Conservation (phyloP, 2,797 vertebrate species). For the Epinephelus awoara region DNA sequence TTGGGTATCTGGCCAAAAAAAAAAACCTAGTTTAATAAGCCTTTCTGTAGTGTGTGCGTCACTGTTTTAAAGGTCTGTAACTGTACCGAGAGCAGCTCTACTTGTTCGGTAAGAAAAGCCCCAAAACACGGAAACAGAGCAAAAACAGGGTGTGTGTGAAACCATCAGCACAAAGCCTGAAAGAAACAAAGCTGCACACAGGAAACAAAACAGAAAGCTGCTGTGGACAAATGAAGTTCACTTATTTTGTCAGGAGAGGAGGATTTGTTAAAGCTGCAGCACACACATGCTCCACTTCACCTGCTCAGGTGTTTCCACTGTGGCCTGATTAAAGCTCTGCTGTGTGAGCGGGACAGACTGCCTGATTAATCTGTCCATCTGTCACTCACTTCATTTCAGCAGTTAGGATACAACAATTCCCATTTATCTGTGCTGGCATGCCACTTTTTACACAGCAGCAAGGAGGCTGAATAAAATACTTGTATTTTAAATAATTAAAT, state of each 20-base stretch:
- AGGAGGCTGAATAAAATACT: background rate
- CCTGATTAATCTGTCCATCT: background rate
- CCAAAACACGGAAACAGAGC: background rate
- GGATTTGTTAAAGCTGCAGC: background rate
- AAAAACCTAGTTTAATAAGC: slow-evolving; percentile 15
- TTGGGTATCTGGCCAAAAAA: background rate
- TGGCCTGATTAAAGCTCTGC: slow-evolving; percentile 7
- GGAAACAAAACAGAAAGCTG: background rate
- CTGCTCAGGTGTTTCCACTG: background rate
- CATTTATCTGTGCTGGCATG: background rate
- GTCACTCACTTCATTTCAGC: background rate
- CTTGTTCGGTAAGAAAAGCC: background rate
- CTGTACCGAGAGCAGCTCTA: background rate
- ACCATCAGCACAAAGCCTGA: too few species aligned
- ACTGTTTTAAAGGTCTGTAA: background rate
- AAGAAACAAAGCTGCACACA: background rate
- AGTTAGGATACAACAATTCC: background rate
- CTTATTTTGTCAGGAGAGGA: background rate
- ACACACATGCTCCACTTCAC: background rate
- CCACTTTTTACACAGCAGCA: background rate
- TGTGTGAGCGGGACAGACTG: too few species aligned
- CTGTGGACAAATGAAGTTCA: background rate
- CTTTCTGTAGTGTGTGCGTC: background rate
- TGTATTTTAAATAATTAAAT: too few species aligned
- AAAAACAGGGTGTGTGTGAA: background rate